Percentiles rank a stretch among this genome's conserved stretches.
phyloP scores from a whole-genome alignment of 2,113 vertebrate species.

The Stegostoma tigrinum region DNA sequence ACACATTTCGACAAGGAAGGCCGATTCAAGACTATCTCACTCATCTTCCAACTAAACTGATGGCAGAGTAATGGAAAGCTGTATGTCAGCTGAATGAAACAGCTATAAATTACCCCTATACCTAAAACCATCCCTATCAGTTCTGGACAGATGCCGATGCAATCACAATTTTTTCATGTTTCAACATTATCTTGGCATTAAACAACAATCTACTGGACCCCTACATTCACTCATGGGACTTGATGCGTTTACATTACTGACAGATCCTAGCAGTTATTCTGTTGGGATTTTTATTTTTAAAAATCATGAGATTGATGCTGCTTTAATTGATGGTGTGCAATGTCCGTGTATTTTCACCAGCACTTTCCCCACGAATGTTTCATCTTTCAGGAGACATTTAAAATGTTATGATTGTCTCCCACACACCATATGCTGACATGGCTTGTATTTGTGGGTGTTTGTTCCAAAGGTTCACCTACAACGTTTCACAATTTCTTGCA shows the following conservation, averaged over 20 bases:
- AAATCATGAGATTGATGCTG: neutral
- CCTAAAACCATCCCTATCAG: neutral
- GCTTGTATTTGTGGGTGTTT: neutral
- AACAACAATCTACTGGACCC: neutral
- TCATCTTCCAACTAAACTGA: neutral
- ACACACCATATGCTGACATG: neutral
- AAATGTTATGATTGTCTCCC: slow-evolving; percentile 30
- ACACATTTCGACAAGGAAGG: neutral
- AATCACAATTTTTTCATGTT: neutral
- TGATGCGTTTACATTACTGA: neutral
- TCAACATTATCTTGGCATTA: neutral
- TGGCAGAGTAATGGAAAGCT: neutral
- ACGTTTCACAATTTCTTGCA: neutral
- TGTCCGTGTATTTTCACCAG: neutral
- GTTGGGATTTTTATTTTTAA: neutral
- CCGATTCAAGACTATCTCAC: neutral
- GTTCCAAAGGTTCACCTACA: slow-evolving; percentile 2
- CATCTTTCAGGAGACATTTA: neutral
- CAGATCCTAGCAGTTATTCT: neutral
- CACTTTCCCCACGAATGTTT: neutral
- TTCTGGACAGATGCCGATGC: too few species aligned
- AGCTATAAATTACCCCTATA: neutral
- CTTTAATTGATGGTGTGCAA: neutral
- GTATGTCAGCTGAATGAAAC: neutral
- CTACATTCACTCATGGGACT: neutral